These are phyloP conservation scores for Euphydryas editha DNA, from an alignment of 2,888 invertebrate species.

Conservation along the genomic window DNA sequence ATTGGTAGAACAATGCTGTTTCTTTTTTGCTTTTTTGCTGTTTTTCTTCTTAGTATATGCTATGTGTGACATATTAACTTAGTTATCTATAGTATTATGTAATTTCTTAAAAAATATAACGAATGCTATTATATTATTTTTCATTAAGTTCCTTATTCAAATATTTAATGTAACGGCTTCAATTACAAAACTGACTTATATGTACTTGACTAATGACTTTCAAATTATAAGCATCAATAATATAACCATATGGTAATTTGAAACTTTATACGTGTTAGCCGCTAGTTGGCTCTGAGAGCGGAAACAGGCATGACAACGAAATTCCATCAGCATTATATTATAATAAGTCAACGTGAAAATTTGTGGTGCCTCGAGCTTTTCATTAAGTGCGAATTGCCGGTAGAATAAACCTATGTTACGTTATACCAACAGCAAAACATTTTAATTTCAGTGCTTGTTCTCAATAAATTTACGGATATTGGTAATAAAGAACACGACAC, in stretches of 20 bases:
- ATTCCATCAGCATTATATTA: slow-evolving; percentile 71
- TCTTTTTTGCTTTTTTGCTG: too few relatives aligned
- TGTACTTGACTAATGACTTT: slow-evolving; percentile 21
- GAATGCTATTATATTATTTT: too few relatives aligned
- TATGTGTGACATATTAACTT: too few relatives aligned
- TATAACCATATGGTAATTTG: slow-evolving; percentile 45
- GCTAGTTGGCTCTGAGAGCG: slow-evolving; percentile 30
- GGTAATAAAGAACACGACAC: neutral
- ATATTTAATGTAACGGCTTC: neutral
- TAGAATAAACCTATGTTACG: slow-evolving; percentile 31
- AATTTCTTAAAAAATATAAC: too few relatives aligned
- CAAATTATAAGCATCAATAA: slow-evolving; percentile 38
- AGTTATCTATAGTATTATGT: too few relatives aligned
- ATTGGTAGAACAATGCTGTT: too few relatives aligned
- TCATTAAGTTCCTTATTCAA: too few relatives aligned
- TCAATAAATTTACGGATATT: neutral
- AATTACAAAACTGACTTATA: neutral
- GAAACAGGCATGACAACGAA: slow-evolving; percentile 59
- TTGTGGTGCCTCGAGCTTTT: slow-evolving; percentile 56
- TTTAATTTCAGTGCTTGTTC: slow-evolving; percentile 7
- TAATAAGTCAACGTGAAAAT: slow-evolving; percentile 69
- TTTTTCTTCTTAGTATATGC: too few relatives aligned
- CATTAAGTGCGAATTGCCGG: slow-evolving; percentile 52
- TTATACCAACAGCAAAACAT: slow-evolving; percentile 19
- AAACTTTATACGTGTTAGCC: slow-evolving; percentile 45